Conservation (phyloP, 2,797 vertebrate genomes). For the Nannoperca obscura region DNA sequence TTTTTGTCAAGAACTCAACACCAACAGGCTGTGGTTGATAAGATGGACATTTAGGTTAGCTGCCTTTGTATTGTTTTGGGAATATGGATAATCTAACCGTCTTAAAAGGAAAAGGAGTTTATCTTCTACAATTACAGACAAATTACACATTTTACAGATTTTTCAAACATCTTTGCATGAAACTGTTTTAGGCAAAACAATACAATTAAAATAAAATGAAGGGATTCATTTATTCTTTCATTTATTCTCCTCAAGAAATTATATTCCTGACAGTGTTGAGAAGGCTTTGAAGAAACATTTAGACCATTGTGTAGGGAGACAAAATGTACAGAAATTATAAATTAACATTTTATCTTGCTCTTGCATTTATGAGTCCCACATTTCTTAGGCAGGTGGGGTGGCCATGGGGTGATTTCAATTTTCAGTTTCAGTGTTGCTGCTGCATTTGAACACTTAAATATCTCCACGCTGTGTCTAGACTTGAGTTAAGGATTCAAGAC, state of each 20-base stretch:
- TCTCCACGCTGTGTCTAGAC: conserved; percentile 28
- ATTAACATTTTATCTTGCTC: no score
- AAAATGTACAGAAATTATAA: background rate
- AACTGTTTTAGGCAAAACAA: background rate
- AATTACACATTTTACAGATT: background rate
- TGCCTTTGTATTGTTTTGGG: background rate
- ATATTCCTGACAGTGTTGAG: no score
- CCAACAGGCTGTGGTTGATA: background rate
- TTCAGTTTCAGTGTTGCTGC: background rate
- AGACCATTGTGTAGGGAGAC: background rate
- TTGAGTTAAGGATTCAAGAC: conserved; percentile 34
- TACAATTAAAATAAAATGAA: background rate
- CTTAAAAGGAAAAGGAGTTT: conserved; percentile 1
- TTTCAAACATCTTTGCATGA: background rate
- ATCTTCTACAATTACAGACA: background rate
- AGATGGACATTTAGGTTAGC: background rate
- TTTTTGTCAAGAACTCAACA: conserved; percentile 18
- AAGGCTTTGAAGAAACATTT: no score
- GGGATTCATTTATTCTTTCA: background rate
- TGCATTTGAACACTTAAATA: conserved; percentile 24
- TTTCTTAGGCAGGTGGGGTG: background rate
- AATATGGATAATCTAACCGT: background rate
- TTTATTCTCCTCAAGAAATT: background rate
- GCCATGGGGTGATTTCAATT: background rate
- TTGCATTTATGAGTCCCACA: background rate